These are phyloP conservation scores for Marisa cornuarietis DNA, from an alignment of 1,140 invertebrate species.

Conservation along the genomic window DNA sequence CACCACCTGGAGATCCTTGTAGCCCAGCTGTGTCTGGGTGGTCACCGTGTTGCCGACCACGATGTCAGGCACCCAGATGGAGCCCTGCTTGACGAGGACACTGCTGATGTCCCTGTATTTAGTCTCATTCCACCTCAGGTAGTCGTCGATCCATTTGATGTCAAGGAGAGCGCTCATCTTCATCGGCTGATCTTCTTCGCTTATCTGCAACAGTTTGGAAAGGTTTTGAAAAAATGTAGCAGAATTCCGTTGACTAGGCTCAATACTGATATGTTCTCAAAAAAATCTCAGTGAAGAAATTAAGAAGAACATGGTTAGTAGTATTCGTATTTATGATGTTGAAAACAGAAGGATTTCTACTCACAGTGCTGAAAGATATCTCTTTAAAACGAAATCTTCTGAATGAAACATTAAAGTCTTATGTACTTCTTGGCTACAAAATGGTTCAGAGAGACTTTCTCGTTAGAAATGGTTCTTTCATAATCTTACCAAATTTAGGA, in stretches of 20 bases:
- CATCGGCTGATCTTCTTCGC: constrained; percentile 11
- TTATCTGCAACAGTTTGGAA: not conserved
- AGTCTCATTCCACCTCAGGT: constrained; percentile 8
- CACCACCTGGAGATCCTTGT: not conserved
- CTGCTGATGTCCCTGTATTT: not conserved
- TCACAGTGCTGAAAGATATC: no score
- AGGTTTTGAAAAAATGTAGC: no score
- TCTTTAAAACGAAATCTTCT: no score
- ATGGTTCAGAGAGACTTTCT: no score
- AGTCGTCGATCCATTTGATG: constrained; percentile 1
- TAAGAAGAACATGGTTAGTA: not conserved
- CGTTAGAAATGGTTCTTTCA: no score
- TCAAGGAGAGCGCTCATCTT: not conserved
- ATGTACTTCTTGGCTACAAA: no score
- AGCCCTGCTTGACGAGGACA: not conserved
- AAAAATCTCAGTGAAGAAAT: not conserved
- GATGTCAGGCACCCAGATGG: constrained; percentile 21
- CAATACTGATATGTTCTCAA: no score
- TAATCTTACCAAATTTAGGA: no score
- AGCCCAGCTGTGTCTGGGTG: constrained; percentile 3
- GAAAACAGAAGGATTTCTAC: no score
- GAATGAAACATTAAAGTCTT: no score
- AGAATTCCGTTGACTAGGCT: no score
- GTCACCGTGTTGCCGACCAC: constrained; percentile 19
- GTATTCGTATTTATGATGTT: no score